Percentiles rank a stretch among this genome's conserved stretches.
phyloP scores from a whole-genome alignment of 2,113 vertebrate species.

The Ceuthmochares aereus region DNA sequence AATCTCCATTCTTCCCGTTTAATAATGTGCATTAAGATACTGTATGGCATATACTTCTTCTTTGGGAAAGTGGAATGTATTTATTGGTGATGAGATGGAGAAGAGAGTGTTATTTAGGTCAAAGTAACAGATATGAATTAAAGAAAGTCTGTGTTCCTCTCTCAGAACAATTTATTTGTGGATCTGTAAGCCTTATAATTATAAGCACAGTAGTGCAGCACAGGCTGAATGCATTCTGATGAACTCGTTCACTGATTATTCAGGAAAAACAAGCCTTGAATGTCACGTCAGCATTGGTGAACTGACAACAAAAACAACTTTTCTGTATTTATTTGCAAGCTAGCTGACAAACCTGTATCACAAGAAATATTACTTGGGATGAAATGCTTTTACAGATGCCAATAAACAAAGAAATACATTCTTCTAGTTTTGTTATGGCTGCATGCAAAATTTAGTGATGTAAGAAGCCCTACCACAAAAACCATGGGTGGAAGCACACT shows the following conservation, averaged over 20 bases:
- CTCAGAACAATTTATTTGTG: conserved; percentile 1
- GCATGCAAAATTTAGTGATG: neutral
- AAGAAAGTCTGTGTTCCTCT: neutral
- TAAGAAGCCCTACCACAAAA: neutral
- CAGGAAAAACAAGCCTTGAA: conserved; percentile 48
- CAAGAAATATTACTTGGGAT: conserved; percentile 47
- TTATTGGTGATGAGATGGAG: neutral
- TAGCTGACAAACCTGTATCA: conserved; percentile 58
- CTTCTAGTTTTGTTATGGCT: neutral
- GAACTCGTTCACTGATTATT: conserved; percentile 43
- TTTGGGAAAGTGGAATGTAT: neutral
- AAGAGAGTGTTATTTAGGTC: neutral
- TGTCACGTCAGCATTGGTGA: conserved; percentile 23
- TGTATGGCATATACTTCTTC: neutral
- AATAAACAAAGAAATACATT: conserved; percentile 54
- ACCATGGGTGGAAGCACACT: neutral
- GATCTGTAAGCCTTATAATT: conserved; percentile 39
- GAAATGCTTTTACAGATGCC: conserved; percentile 40
- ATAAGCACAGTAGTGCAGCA: neutral
- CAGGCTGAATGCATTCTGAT: conserved; percentile 22
- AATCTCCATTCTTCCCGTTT: neutral
- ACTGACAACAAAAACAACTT: conserved; percentile 61
- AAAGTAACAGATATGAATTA: conserved; percentile 33
- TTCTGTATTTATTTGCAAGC: conserved; percentile 70
- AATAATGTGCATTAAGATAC: neutral